A percentile compares a stretch with the other conserved stretches of the same genome.
Conservation (phyloP, 1,140 invertebrate genomes). For the Grapholita molesta region DNA sequence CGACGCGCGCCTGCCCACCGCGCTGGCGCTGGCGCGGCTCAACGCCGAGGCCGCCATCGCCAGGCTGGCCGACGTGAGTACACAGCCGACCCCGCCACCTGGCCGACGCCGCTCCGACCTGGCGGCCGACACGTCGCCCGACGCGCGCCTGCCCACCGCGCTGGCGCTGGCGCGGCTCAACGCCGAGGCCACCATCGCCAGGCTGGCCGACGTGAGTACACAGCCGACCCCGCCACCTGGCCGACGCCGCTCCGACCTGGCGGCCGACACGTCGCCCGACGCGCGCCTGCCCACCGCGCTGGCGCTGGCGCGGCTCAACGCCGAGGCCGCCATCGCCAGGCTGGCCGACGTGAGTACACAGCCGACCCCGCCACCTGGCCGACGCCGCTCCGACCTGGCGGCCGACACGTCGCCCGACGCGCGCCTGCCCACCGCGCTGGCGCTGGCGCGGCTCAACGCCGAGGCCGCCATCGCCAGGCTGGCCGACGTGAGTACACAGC, state of each 20-base stretch:
- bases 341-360: constrained; percentile 82
- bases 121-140: constrained; percentile 95
- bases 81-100: too few species aligned
- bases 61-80: too few species aligned
- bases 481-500: too few species aligned
- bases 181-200: constrained; percentile 86
- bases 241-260: constrained; percentile 97
- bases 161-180: constrained; percentile 94
- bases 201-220: constrained; percentile 83
- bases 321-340: constrained; percentile 87
- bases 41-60: too few species aligned
- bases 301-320: constrained; percentile 92
- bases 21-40: too few species aligned
- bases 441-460: too few species aligned
- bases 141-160: constrained; percentile 96
- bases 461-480: background rate
- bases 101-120: constrained; percentile 97
- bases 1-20: too few species aligned
- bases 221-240: too few species aligned
- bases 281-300: constrained; percentile 96
- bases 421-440: background rate
- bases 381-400: constrained; percentile 78
- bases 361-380: constrained; percentile 87
- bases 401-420: background rate
- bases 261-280: constrained; percentile 95